Base-by-base conservation (phyloP, 1,140 invertebrate species). In the Zaprionus inermis region DNA sequence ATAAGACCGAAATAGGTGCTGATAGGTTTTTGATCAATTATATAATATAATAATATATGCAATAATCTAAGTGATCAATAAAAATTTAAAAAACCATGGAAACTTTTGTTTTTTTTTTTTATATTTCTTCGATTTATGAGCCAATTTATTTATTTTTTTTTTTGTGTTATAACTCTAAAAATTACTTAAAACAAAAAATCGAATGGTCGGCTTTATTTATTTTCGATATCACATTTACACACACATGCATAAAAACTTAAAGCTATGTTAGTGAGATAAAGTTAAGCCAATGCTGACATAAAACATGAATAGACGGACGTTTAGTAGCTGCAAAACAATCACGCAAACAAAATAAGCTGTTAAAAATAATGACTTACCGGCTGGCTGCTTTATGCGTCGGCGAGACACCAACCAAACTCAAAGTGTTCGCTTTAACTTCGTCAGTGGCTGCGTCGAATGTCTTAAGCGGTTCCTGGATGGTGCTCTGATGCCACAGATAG, bases 401-500 rank as follows among this genome's bases (percentile, higher is more conserved):
- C 20, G 83, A 89, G 22, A 55, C 73, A 46, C 72, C 70, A 44
- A 85, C 30, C 32, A 90, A 49, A 14, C 69, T 54, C 32, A 81
- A 38, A 24, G 73, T 61, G 41, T 75, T 84, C 11, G 68, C 41
- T 14, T 20, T 65, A 18, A 28, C 52, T 1, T 90, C 85, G n/a
- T 74, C 78, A 3, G 51, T 44, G 14, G 60, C 28, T 28, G 30
- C 61, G 6, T 64, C 67, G 32, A 91, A 71, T 3, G 76, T 68
- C 54, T 91, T 91, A 4, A 72, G 56, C 7, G 92, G 92, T 52
- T 92, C 91, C 51, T 92, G 92, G 24, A 93, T 93, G 24, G 93
- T 92, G 55, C 92, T 92, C 68, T 93, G 93, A 58, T 92, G 92
- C 92, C 93, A 93, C 28, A 93, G 65, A 74, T 93, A 93, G 59